These are phyloP conservation scores for Neocrepidodera transversa DNA, from an alignment of 2,888 invertebrate genomes.

Conservation along the genomic window DNA sequence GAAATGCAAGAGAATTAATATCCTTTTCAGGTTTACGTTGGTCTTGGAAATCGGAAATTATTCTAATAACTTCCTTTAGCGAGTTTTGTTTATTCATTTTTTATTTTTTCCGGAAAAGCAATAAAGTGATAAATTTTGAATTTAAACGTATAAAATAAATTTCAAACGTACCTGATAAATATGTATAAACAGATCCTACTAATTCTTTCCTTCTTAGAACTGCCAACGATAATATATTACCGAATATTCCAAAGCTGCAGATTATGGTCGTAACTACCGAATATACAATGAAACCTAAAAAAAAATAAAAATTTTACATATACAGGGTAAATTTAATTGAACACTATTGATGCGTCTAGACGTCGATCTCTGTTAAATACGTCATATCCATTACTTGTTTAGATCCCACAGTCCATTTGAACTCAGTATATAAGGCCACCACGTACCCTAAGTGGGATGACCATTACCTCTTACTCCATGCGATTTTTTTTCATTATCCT, in stretches of 20 bases:
- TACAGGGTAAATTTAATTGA: no score
- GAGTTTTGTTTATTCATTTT: no score
- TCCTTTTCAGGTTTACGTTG: not conserved
- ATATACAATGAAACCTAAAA: constrained; percentile 51
- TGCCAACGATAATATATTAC: constrained; percentile 51
- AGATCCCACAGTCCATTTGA: no score
- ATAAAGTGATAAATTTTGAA: not conserved
- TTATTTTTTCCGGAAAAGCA: not conserved
- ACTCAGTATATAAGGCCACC: no score
- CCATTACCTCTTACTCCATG: no score
- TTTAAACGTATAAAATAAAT: no score
- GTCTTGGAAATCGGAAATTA: constrained; percentile 28
- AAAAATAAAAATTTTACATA: no score
- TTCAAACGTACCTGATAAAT: constrained; percentile 52
- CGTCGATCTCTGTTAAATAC: no score
- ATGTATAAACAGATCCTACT: constrained; percentile 54
- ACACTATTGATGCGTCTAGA: no score
- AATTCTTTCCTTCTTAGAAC: constrained; percentile 51
- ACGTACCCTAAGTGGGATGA: no score
- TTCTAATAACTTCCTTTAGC: constrained; percentile 30
- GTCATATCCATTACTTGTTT: not conserved
- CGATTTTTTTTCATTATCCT: no score
- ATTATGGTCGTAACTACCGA: constrained; percentile 55
- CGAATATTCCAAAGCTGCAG: constrained; percentile 53
- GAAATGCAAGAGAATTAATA: not conserved